Evolutionary conservation across 2,113 vertebrate species (phyloP), one percentile per base, ranked within the genome.

Genomic region (Hippocampus abdominalis): DNA sequence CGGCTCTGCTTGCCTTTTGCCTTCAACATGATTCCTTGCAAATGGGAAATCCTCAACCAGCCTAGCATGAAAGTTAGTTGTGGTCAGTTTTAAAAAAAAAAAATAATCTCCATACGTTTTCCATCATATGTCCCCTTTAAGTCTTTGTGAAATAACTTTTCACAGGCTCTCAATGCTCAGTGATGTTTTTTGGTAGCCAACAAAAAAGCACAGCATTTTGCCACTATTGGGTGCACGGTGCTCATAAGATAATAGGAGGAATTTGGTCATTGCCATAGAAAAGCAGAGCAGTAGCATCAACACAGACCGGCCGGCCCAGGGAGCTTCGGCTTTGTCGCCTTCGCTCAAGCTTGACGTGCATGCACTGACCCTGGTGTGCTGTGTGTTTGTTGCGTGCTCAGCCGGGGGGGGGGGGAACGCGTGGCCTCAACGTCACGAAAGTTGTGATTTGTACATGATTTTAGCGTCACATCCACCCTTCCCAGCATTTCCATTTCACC

Each of bases 351-450:
- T 64, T 61, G 69, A 73, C 13, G 61, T 70, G 62, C 48, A 75
- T 61, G 53, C 16, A 68, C 56, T 75, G 64, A 62, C 49, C 74
- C n/a, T 49, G 32, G 46, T 81, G 65, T 77, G 66, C 29, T 64
- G 62, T 59, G 21, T 62, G 39, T 29, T 8, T 64, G 63, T 39
- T 8, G 2, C 2, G 21, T 18, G 63, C 42, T 13, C 20, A 13
- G 61, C n/a, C n/a, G 36, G 4, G 61, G 0, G 59, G 12, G 32
- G 7, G 48, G 12, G 32, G 7, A 40, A 25, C n/a, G 2, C 10
- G 60, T 64, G 21, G 59, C n/a, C 27, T 7, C 21, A n/a, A 27
- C 23, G n/a, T 46, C 40, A 64, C n/a, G 2, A 23, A 64, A 44
- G 40, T n/a, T 64, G 40, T 46, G 12, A 15, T 64, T 25, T 1